Evolutionary conservation across 1,140 invertebrate species (phyloP), one percentile per base, ranked within the genome.

Genomic region (Anastatus disparis): DNA sequence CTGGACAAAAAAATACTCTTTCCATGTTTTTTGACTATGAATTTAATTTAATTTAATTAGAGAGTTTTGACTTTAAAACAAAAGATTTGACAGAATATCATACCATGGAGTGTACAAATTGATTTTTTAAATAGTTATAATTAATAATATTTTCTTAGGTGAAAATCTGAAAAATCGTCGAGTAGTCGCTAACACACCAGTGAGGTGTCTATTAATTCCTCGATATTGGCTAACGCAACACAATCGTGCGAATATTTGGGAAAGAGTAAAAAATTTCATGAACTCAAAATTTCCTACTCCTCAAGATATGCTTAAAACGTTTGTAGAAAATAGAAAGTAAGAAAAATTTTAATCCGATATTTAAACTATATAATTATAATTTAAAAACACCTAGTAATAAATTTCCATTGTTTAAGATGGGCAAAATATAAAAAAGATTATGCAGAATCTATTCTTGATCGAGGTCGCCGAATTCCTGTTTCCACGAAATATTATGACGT

Each of bases 161-260:
- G 90, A 91, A 77, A 83, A 88, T 46, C 88, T 91, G 86, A 78
- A 82, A 4, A 87, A 90, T 76, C 83, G 90, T 9, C 83, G 89
- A 35, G 87, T 91, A 2, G 85, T 91, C 3, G 87, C 90, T 0
- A 71, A 85, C 6, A 87, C 86, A 2, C 82, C 84, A 1, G 86
- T 88, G 1, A 84, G 83, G 61, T 90, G 90, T 72, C 84, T 91
- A 71, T 78, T 91, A 4, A 80, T 91, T 38, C 90, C 90, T 0
- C 86, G 86, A 55, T 89, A 90, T 76, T 91, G 89, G 87, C 76
- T 91, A 15, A 75, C 87, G 35, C 85, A 89, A 72, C 86, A 89
- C 20, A 91, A 90, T 76, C 87, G 85, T 2, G 89, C 88, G 2
- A 90, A 90, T 70, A 89, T 91, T 42, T 91, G 90, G 90, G 85